phyloP scores from a whole-genome alignment of 2,888 invertebrate genomes.

The Drosophila stalkeri region DNA sequence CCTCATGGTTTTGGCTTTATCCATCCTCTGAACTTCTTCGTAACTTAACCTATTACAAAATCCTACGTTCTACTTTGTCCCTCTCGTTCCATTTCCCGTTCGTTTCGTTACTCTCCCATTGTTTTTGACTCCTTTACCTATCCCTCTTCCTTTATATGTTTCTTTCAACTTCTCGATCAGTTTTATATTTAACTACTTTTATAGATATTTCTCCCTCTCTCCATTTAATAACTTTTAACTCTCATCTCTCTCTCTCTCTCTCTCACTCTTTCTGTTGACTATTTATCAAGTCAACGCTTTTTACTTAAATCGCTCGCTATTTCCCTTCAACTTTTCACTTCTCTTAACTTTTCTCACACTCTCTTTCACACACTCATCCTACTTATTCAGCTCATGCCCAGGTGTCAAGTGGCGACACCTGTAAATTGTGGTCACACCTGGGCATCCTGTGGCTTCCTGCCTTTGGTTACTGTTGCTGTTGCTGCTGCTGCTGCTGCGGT shows the following conservation, averaged over 20 bases:
- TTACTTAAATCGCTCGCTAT: constrained; percentile 42
- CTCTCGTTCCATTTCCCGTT: neutral
- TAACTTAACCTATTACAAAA: neutral
- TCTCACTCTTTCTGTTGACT: neutral
- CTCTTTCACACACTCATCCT: neutral
- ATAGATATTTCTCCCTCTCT: neutral
- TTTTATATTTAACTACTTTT: neutral
- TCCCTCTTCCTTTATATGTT: no score
- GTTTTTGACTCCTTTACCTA: neutral
- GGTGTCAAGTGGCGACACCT: constrained; percentile 80
- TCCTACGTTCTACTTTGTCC: no score
- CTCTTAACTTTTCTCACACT: neutral
- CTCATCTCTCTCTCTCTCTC: neutral
- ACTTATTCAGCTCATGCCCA: constrained; percentile 24
- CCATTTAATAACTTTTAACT: no score
- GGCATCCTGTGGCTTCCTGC: constrained; percentile 21
- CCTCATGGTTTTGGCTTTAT: neutral
- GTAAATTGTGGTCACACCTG: constrained; percentile 78
- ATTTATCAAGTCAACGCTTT: constrained; percentile 47
- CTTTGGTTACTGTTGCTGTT: constrained; percentile 18
- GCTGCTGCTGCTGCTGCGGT: constrained; percentile 65
- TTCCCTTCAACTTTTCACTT: constrained; percentile 1
- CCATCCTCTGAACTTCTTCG: neutral
- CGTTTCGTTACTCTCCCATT: no score
- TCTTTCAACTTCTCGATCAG: no score